Conservation (phyloP, 2,888 invertebrate genomes). For the Steinernema scapterisci region DNA sequence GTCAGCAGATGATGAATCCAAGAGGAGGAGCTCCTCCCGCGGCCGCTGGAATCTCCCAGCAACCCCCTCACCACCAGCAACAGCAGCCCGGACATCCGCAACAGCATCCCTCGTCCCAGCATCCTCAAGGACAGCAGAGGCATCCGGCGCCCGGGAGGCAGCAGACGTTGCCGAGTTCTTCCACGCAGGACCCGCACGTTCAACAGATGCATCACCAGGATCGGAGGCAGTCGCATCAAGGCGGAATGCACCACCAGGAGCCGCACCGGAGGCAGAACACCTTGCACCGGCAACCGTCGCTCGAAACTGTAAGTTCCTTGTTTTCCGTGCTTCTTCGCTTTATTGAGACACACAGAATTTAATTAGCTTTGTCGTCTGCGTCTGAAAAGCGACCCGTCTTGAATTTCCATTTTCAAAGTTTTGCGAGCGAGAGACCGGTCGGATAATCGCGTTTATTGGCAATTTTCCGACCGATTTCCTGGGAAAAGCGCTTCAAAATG, state of each 20-base stretch:
- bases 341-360: too few species aligned
- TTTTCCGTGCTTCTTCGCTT: too few species aligned
- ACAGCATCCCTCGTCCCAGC: too few species aligned
- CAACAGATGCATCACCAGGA: slow-evolving; percentile 12
- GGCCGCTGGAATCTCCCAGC: neutral
- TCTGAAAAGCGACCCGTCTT: too few species aligned
- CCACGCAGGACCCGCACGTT: neutral
- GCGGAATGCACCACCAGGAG: neutral
- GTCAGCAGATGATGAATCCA: slow-evolving; percentile 36
- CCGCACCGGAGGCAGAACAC: slow-evolving; percentile 40
- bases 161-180: neutral
- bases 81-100: slow-evolving; percentile 34
- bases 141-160: slow-evolving; percentile 15
- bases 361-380: too few species aligned
- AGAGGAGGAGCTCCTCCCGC: slow-evolving; percentile 38
- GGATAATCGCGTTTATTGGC: too few species aligned
- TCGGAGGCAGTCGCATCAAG: neutral
- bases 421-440: too few species aligned
- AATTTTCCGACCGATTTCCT: neutral
- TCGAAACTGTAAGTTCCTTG: slow-evolving; percentile 35
- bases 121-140: slow-evolving; percentile 27
- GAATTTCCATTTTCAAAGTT: too few species aligned
- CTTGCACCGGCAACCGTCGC: slow-evolving; percentile 43
- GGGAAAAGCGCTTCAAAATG: too few species aligned
- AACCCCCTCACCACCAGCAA: slow-evolving; percentile 32